These are phyloP conservation scores for Gobionotothen gibberifrons DNA, from an alignment of 2,797 vertebrate species.

Conservation along the genomic window DNA sequence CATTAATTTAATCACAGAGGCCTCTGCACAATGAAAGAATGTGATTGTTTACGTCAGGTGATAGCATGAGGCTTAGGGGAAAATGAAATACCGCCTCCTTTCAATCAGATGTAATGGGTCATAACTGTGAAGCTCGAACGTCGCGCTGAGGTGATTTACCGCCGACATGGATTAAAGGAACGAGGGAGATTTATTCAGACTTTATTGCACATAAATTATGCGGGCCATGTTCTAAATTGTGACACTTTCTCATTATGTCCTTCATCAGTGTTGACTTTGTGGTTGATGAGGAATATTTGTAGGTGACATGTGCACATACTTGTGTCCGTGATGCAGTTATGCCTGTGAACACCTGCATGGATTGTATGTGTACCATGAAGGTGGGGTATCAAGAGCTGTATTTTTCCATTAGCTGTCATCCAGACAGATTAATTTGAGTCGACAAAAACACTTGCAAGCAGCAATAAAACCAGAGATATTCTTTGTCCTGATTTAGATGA, in stretches of 20 bases:
- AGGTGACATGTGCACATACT: background rate
- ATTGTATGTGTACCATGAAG: conserved; percentile 1
- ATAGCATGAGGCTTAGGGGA: conserved; percentile 1
- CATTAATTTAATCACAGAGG: conserved; percentile 24
- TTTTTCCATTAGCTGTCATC: conserved; percentile 30
- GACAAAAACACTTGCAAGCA: background rate
- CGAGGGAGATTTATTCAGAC: conserved; percentile 53
- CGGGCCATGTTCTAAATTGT: conserved; percentile 36
- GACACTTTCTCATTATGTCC: conserved; percentile 55
- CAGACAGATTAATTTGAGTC: conserved; percentile 6
- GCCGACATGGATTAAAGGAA: conserved; percentile 40
- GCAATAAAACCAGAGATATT: conserved; percentile 20
- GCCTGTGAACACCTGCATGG: conserved; percentile 2
- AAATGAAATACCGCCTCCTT: conserved; percentile 41
- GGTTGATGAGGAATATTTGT: conserved; percentile 33
- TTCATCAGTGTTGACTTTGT: conserved; percentile 54
- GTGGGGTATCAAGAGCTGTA: background rate
- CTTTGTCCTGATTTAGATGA: background rate
- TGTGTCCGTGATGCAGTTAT: conserved; percentile 5
- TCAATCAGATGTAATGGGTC: conserved; percentile 64
- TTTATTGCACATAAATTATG: conserved; percentile 66
- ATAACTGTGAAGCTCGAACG: conserved; percentile 53
- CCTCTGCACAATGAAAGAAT: conserved; percentile 17
- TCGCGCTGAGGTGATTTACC: conserved; percentile 51
- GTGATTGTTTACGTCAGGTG: conserved; percentile 40